These are phyloP conservation scores for Xenotilapia leptura DNA, from an alignment of 2,113 vertebrate genomes.

Conservation along the genomic window DNA sequence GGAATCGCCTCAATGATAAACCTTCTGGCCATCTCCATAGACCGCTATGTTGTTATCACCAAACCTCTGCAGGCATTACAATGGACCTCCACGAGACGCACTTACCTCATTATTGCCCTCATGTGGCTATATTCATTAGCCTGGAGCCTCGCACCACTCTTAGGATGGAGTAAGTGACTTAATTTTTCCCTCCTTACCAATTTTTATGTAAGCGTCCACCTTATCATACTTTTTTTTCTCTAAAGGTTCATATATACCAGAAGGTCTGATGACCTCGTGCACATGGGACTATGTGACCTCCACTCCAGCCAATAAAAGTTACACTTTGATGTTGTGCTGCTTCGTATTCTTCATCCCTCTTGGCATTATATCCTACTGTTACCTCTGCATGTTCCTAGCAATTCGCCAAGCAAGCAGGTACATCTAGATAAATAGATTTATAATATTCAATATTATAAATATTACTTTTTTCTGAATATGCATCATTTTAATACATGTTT, in stretches of 20 bases:
- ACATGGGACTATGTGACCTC: constrained; percentile 94
- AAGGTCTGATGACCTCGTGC: constrained; percentile 90
- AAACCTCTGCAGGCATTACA: constrained; percentile 81
- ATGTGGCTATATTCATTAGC: constrained; percentile 88
- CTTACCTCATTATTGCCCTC: constrained; percentile 72
- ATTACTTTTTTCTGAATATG: not conserved
- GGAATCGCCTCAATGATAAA: constrained; percentile 94
- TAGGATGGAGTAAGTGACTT: constrained; percentile 90
- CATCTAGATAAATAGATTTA: not conserved
- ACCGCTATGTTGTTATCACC: constrained; percentile 92
- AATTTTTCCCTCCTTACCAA: not conserved
- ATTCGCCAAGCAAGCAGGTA: constrained; percentile 82
- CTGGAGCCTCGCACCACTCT: constrained; percentile 91
- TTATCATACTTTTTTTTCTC: not conserved
- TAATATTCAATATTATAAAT: not conserved
- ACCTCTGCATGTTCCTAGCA: constrained; percentile 88
- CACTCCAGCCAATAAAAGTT: constrained; percentile 81
- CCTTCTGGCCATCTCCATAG: constrained; percentile 84
- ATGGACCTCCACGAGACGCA: constrained; percentile 78
- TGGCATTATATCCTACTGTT: constrained; percentile 85
- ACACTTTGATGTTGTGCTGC: constrained; percentile 90
- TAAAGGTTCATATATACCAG: constrained; percentile 86
- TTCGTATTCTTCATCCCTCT: constrained; percentile 91
- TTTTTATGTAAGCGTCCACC: not conserved
- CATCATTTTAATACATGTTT: not conserved